Conservation (phyloP, 1,140 invertebrate genomes). For the Monomorium pharaonis region DNA sequence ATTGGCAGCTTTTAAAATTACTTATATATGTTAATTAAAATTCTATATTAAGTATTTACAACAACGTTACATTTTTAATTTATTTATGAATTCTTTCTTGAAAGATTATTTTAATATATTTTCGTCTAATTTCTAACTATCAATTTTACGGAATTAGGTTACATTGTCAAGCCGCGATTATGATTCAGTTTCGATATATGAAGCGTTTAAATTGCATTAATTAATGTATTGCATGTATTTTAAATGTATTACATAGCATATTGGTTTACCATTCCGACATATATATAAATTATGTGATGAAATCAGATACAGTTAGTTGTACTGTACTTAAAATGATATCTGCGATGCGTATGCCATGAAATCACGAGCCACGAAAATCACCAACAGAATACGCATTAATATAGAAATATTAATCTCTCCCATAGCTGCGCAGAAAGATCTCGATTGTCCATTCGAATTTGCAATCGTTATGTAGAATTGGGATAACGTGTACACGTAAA, state of each 20-base stretch:
- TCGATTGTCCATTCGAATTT: conserved; percentile 63
- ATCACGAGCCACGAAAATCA: conserved; percentile 13
- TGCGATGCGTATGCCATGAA: background rate
- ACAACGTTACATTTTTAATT: background rate
- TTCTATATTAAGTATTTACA: background rate
- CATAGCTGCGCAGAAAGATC: conserved; percentile 55
- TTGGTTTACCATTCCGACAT: background rate
- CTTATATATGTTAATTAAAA: background rate
- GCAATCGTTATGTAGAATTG: conserved; percentile 63
- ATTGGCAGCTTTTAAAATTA: background rate
- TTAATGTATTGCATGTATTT: conserved; percentile 1
- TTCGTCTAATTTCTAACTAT: background rate
- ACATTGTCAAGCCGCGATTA: background rate
- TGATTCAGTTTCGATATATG: background rate
- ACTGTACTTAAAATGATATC: background rate
- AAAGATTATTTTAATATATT: conserved; percentile 26
- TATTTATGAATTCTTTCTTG: background rate
- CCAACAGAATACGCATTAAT: conserved; percentile 12
- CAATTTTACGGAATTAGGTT: background rate
- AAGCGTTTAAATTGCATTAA: conserved; percentile 1
- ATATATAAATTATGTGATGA: background rate
- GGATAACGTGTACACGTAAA: conserved; percentile 70
- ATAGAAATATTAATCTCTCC: conserved; percentile 38
- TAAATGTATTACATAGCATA: background rate
- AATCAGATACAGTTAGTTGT: conserved; percentile 22